A percentile compares a stretch with the other conserved stretches of the same genome.
Evolutionary conservation across 2,888 invertebrate genomes (phyloP).

Genomic region (Nymphalis urticae): DNA sequence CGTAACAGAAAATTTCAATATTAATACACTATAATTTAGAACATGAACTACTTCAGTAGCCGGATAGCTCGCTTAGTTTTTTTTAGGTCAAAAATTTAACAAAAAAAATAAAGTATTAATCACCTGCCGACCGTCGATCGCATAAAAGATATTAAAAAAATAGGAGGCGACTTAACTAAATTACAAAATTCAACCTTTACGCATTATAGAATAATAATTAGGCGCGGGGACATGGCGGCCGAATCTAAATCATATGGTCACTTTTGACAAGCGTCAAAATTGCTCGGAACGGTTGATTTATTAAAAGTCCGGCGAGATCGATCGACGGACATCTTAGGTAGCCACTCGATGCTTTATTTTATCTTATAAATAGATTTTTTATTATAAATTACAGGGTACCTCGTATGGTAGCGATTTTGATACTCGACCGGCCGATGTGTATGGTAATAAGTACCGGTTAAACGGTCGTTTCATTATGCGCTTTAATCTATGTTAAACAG

Average conservation of each 20-base stretch:
- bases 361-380: constrained; percentile 82
- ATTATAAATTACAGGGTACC: constrained; percentile 81
- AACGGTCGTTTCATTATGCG: constrained; percentile 54
- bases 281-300: constrained; percentile 65
- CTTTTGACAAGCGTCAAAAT: constrained; percentile 76
- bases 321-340: constrained; percentile 77
- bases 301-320: constrained; percentile 73
- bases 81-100: constrained; percentile 54
- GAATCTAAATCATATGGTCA: constrained; percentile 67
- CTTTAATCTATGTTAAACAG: constrained; percentile 64
- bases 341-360: constrained; percentile 77
- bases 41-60: constrained; percentile 80
- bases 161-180: constrained; percentile 80
- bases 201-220: constrained; percentile 78
- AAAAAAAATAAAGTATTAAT: constrained; percentile 54
- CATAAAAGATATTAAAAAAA: constrained; percentile 74
- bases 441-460: constrained; percentile 57
- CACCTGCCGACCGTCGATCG: constrained; percentile 68
- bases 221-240: constrained; percentile 49
- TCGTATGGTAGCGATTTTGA: constrained; percentile 79
- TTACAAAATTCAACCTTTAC: constrained; percentile 78
- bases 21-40: constrained; percentile 79
- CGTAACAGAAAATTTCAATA: constrained; percentile 61
- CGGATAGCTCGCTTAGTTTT: constrained; percentile 55
- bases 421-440: constrained; percentile 55